Evolutionary conservation across 2,797 vertebrate species (phyloP).

Genomic region (Eleutherodactylus coqui): DNA sequence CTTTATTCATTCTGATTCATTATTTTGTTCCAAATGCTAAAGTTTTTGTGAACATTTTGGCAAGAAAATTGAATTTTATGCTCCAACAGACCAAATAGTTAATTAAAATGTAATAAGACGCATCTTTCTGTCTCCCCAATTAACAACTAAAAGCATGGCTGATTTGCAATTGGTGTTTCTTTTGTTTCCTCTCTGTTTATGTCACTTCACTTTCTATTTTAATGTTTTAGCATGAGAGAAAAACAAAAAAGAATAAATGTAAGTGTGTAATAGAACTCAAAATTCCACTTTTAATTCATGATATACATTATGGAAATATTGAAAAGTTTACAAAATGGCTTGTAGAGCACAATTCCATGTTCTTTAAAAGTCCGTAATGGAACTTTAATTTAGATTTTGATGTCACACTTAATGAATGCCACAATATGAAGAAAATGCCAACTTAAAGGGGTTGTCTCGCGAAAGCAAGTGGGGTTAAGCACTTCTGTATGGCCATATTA

Average conservation of each 20-base stretch:
- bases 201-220: not conserved
- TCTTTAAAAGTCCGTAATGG: constrained; percentile 19
- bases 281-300: constrained; percentile 6
- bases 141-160: not conserved
- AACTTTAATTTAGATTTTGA: not conserved
- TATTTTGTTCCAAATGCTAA: not conserved
- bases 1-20: not conserved
- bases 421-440: not conserved
- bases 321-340: constrained; percentile 4
- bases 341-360: not conserved
- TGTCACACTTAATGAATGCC: not conserved
- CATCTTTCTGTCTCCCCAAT: not conserved
- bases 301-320: constrained; percentile 8
- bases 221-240: not conserved
- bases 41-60: constrained; percentile 2
- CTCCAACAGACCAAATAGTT: constrained; percentile 15
- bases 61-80: constrained; percentile 8
- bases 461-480: too few relatives aligned
- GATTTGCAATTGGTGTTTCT: not conserved
- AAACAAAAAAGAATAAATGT: not conserved
- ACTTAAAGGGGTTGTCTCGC: too few relatives aligned
- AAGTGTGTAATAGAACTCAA: not conserved
- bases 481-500: too few relatives aligned
- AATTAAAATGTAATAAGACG: not conserved
- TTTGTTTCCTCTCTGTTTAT: not conserved